Evolutionary conservation across 2,888 invertebrate genomes (phyloP).

Genomic region (Myopa testacea): DNA sequence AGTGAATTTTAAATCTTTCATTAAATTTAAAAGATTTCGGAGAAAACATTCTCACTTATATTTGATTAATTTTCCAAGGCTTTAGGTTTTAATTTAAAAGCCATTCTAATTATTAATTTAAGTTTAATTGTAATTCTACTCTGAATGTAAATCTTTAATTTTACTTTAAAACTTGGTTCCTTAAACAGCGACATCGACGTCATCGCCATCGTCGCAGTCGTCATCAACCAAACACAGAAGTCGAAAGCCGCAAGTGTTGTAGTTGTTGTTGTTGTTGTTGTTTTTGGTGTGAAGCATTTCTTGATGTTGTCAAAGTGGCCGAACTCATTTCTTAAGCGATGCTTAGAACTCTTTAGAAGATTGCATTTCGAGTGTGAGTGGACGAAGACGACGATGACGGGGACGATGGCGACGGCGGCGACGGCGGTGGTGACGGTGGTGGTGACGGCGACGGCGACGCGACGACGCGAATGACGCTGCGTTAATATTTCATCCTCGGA

Average conservation of each 20-base stretch:
- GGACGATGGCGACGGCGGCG: too few relatives aligned
- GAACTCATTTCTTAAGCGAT: slow-evolving; percentile 24
- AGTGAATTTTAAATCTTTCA: too few relatives aligned
- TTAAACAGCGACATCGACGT: too few relatives aligned
- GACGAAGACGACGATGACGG: slow-evolving; percentile 18
- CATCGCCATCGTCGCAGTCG: too few relatives aligned
- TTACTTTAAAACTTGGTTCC: too few relatives aligned
- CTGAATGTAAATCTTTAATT: too few relatives aligned
- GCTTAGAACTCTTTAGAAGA: background rate
- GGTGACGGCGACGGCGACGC: background rate
- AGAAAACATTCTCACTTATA: too few relatives aligned
- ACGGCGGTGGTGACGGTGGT: background rate
- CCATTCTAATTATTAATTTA: too few relatives aligned
- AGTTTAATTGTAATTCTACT: too few relatives aligned
- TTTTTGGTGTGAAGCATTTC: background rate
- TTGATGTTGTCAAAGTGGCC: background rate
- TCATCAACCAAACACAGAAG: background rate
- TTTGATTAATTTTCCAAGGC: too few relatives aligned
- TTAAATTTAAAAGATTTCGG: too few relatives aligned
- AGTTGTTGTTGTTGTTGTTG: background rate
- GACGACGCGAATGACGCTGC: background rate
- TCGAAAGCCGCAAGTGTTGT: background rate
- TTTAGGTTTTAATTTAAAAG: too few relatives aligned
- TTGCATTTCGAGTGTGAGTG: slow-evolving; percentile 21
- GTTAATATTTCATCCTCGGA: slow-evolving; percentile 15